Conservation (phyloP, 2,797 vertebrate species). For the Dromococcyx pavoninus region DNA sequence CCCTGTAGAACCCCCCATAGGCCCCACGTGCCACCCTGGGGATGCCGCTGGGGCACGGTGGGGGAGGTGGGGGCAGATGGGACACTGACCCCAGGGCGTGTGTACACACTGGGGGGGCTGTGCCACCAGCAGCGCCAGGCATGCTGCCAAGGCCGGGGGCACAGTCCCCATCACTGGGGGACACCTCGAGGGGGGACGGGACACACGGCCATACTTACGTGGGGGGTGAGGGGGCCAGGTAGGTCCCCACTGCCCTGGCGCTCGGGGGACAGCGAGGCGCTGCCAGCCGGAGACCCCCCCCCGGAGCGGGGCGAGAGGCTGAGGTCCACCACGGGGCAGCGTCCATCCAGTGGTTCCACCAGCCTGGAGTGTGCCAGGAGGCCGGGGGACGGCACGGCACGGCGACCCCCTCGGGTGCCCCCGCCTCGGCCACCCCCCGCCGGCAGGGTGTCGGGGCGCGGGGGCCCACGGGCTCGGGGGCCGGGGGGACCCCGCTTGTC, state of each 20-base stretch:
- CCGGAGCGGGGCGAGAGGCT: conserved; percentile 86
- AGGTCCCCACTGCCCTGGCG: conserved; percentile 82
- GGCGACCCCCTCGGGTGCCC: background rate
- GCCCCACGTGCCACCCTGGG: background rate
- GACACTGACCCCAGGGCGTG: background rate
- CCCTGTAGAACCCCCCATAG: no score
- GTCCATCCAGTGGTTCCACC: conserved; percentile 81
- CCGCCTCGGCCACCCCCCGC: background rate
- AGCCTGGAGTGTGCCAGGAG: conserved; percentile 76
- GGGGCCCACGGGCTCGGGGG: conserved; percentile 68
- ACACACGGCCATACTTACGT: conserved; percentile 75
- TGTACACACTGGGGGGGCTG: background rate
- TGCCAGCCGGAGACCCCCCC: conserved; percentile 78
- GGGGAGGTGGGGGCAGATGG: background rate
- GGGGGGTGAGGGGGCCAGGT: conserved; percentile 76
- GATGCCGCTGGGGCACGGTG: background rate
- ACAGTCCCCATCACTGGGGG: background rate
- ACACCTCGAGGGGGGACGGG: background rate
- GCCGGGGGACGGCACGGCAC: conserved; percentile 57
- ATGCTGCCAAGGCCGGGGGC: background rate
- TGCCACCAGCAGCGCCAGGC: background rate
- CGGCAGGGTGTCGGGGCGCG: conserved; percentile 58
- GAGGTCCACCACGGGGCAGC: conserved; percentile 85
- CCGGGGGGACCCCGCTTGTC: conserved; percentile 77
- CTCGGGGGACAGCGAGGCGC: conserved; percentile 82